These are phyloP conservation scores for Alosa sapidissima DNA, from an alignment of 2,797 vertebrate genomes.

Conservation along the genomic window DNA sequence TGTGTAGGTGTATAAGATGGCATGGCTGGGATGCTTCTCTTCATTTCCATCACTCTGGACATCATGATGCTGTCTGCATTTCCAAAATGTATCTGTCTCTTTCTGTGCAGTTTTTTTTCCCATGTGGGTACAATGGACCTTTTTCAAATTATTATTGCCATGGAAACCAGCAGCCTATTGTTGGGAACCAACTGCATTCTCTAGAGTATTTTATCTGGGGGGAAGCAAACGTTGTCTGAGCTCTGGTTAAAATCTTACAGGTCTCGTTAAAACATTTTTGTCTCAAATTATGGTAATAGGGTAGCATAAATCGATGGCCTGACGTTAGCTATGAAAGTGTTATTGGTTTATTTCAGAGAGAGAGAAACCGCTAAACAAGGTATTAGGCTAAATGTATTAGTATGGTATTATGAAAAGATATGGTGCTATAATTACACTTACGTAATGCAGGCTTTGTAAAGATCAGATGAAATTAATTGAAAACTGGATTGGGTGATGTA, in stretches of 20 bases:
- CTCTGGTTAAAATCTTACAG: neutral
- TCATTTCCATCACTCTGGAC: slow-evolving; percentile 1
- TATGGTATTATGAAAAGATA: neutral
- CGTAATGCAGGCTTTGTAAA: no score
- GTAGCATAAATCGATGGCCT: neutral
- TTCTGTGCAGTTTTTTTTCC: neutral
- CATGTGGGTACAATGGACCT: slow-evolving; percentile 60
- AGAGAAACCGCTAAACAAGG: neutral
- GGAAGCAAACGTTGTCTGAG: neutral
- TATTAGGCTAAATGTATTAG: neutral
- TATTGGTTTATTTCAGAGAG: neutral
- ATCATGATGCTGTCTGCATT: neutral
- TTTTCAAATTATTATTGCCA: slow-evolving; percentile 61
- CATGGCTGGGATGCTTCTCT: neutral
- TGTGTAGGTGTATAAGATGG: neutral
- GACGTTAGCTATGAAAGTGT: neutral
- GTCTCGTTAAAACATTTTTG: neutral
- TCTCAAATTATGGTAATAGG: neutral
- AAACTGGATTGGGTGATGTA: neutral
- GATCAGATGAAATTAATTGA: neutral
- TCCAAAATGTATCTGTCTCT: neutral
- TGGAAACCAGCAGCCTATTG: slow-evolving; percentile 58
- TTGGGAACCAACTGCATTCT: slow-evolving; percentile 39
- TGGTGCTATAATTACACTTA: neutral
- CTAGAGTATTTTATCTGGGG: neutral